Base-by-base conservation (phyloP, 2,888 invertebrate genomes). In the Pegoplata infirma region DNA sequence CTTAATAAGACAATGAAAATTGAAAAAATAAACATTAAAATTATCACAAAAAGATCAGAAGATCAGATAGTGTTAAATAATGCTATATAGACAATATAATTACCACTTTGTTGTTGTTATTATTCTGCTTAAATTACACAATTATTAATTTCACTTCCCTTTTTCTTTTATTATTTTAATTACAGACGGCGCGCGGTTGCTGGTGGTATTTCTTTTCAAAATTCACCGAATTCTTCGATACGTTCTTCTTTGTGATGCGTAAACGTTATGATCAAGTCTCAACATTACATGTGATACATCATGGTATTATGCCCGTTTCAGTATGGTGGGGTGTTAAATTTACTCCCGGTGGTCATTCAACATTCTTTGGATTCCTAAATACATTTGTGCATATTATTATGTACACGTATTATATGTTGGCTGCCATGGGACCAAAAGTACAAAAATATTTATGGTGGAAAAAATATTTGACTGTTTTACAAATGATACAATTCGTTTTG, bases 171-270 rank as follows among this genome's bases (percentile, higher is more conserved):
- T 40, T 44, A 46, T 61, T 51, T 63, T 59, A 51, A 19, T 68
- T 66, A 86, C 91, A 96, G 96, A 96, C 96, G 91, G 95, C 94
- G 3, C 87, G 89, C 36, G 96, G 94, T 32, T 96, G 97, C 87
- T 98, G 97, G 97, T 96, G 96, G 96, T 98, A 97, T 86, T 97
- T 95, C 89, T 93, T 98, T 86, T 97, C 97, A 25, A 98, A 98
- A 90, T 97, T 98, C 89, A 94, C 96, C 72, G 98, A 98, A 90
- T 95, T 98, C 88, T 92, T 96, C 82, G 98, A 98, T 88, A 98
- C 98, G 68, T 93, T 97, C 87, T 98, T 98, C 92, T 98, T 98
- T 91, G 94, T 98, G 77, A 91, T 98, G 91, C 92, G 98, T 71
- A 98, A 98, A 92, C 97, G 98, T 89, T 94, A 94, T 88, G 94